phyloP scores from a whole-genome alignment of 2,797 vertebrate genomes.

The Dicrostonyx torquatus region DNA sequence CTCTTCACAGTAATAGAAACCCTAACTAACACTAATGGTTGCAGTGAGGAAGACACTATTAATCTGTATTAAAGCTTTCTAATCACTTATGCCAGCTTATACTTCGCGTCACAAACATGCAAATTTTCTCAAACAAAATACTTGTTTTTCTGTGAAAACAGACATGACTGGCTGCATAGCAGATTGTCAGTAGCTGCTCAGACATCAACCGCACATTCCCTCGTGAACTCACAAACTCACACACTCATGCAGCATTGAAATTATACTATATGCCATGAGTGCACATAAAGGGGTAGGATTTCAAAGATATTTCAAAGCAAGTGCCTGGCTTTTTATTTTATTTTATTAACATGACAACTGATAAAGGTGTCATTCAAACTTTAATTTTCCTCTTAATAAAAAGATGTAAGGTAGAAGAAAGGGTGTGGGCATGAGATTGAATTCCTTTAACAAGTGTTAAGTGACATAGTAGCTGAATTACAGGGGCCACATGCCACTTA shows the following conservation, averaged over 20 bases:
- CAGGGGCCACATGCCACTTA: not conserved
- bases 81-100: not conserved
- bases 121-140: conserved; percentile 18
- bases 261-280: not conserved
- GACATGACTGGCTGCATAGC: not conserved
- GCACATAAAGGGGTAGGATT: conserved; percentile 20
- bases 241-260: conserved; percentile 50
- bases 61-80: not conserved
- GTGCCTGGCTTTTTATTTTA: conserved; percentile 19
- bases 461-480: conserved; percentile 51
- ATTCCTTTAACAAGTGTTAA: conserved; percentile 31
- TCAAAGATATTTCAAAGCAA: conserved; percentile 54
- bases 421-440: conserved; percentile 44
- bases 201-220: conserved; percentile 24
- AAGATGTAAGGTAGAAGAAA: conserved; percentile 50
- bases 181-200: not conserved
- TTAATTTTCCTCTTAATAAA: conserved; percentile 60
- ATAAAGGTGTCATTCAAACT: conserved; percentile 62
- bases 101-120: not conserved
- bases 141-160: conserved; percentile 43
- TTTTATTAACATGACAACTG: conserved; percentile 47
- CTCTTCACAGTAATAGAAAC: not conserved
- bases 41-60: not conserved
- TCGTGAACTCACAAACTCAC: not conserved
- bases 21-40: not conserved